A percentile compares a stretch with the other conserved stretches of the same genome.
phyloP scores from a whole-genome alignment of 2,888 invertebrate species.

The Ormyrus thymus region DNA sequence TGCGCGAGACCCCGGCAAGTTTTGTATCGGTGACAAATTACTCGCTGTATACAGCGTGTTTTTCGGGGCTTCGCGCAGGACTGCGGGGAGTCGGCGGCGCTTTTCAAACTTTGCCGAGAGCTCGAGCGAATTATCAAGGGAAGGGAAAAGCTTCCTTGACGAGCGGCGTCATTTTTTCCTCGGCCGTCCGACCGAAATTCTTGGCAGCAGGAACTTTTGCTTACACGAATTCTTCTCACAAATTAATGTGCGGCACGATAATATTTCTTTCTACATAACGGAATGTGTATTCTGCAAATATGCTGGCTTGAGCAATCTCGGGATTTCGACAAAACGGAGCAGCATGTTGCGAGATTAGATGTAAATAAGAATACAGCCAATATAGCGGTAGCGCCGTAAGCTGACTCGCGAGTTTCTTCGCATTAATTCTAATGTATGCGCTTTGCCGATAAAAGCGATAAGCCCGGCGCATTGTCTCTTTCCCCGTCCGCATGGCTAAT shows the following conservation, averaged over 20 bases:
- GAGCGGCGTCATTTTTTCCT: too few species aligned
- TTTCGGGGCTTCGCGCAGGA: too few species aligned
- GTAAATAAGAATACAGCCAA: not conserved
- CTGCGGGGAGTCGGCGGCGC: not conserved
- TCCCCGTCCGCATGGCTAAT: not conserved
- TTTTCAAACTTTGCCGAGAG: conserved; percentile 5
- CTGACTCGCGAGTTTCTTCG: conserved; percentile 61
- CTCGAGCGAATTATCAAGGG: too few species aligned
- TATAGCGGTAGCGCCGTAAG: conserved; percentile 19
- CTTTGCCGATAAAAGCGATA: conserved; percentile 56
- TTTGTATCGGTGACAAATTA: conserved; percentile 53
- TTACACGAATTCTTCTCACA: too few species aligned
- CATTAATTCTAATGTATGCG: conserved; percentile 67
- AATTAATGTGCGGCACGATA: too few species aligned
- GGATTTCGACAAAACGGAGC: too few species aligned
- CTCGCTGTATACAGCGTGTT: conserved; percentile 15
- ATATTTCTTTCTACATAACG: too few species aligned
- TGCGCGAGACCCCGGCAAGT: conserved; percentile 12
- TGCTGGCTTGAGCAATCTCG: too few species aligned
- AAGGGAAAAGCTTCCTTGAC: too few species aligned
- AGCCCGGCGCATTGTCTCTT: conserved; percentile 59
- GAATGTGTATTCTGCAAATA: too few species aligned
- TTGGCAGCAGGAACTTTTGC: too few species aligned
- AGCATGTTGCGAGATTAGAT: not conserved
- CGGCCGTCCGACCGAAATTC: too few species aligned